These are phyloP conservation scores for Gobius niger DNA, from an alignment of 2,113 vertebrate species.

Conservation along the genomic window DNA sequence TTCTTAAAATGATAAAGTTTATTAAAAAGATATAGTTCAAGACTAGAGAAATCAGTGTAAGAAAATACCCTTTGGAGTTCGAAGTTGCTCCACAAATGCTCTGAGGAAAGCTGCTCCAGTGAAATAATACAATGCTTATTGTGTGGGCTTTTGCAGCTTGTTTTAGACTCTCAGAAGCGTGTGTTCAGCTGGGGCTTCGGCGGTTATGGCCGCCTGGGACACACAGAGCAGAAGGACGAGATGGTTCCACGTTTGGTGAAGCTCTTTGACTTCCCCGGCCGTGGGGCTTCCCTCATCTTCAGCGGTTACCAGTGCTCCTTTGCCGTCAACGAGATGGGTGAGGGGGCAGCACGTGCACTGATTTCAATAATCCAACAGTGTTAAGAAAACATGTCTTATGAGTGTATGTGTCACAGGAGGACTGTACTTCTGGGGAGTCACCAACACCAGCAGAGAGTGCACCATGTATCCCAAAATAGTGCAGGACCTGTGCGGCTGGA, in stretches of 20 bases:
- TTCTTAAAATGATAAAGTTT: too few species aligned
- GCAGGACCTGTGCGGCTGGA: constrained; percentile 96
- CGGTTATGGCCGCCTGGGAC: constrained; percentile 91
- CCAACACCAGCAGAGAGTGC: constrained; percentile 94
- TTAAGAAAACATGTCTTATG: not conserved
- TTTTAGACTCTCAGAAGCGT: constrained; percentile 92
- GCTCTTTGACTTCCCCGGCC: constrained; percentile 92
- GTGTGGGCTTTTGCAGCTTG: constrained; percentile 75
- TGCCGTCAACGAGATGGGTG: constrained; percentile 91
- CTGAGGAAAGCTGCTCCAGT: not conserved
- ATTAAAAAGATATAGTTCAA: too few species aligned
- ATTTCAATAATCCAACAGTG: not conserved
- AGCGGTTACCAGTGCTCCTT: constrained; percentile 93
- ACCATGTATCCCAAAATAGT: constrained; percentile 98
- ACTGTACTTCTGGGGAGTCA: constrained; percentile 96
- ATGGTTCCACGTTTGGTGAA: constrained; percentile 95
- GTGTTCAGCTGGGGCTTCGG: constrained; percentile 98
- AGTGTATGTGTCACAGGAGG: constrained; percentile 75
- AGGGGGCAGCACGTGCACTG: not conserved
- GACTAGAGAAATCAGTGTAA: too few species aligned
- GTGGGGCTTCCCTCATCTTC: constrained; percentile 87
- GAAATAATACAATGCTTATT: not conserved
- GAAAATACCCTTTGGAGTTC: too few species aligned
- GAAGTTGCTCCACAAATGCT: too few species aligned
- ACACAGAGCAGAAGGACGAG: constrained; percentile 94